Base-by-base conservation (phyloP, 2,113 vertebrate species). In the Loxodonta africana region DNA sequence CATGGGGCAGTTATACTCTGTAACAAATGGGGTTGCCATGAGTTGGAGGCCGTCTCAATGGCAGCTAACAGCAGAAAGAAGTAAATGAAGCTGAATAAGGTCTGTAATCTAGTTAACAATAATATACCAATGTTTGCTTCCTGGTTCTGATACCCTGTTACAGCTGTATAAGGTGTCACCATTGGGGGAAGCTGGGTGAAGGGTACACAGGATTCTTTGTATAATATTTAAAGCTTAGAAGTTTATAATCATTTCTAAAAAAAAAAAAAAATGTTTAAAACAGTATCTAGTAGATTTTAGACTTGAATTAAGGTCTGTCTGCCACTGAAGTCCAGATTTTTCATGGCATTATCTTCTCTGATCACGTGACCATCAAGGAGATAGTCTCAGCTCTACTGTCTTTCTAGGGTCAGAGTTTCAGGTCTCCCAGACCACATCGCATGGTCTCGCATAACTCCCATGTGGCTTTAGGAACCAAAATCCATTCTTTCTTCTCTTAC, bases 161-260 rank as follows among this genome's bases (percentile, higher is more conserved):
- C 1, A 77, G 17, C n/a, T 53, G 0, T 82, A 2, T 23, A 12
- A 62, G 41, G 63, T 53, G 60, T 51, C 62, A 46, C 4, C 51
- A 1, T 21, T 51, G 23, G 37, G 63, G 44, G 30, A 74, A 46
- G 28, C 74, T 57, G 46, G 23, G 20, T 18, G 23, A 67, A 53
- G 37, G 67, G 30, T 7, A 25, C 74, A 7, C 83, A 57, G 73
- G 5, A n/a, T 26, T 82, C 46, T 14, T 73, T 57, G 12, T 28
- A 25, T 12, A 73, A 23, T 82, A 80, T 90, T 60, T 81, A 8
- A 3, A 89, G 69, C 63, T 93, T 92, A 0, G 37, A 30, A 53
- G 60, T 63, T 15, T 95, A 17, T 33, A 74, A 37, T 88, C 86
- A 77, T 86, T 94, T 95, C 53, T 21, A n/a, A 91, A 71, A 77